Percentiles rank a stretch among this genome's conserved stretches.
These are phyloP conservation scores for Saccostrea cuccullata DNA, from an alignment of 1,140 invertebrate species.

Conservation along the genomic window DNA sequence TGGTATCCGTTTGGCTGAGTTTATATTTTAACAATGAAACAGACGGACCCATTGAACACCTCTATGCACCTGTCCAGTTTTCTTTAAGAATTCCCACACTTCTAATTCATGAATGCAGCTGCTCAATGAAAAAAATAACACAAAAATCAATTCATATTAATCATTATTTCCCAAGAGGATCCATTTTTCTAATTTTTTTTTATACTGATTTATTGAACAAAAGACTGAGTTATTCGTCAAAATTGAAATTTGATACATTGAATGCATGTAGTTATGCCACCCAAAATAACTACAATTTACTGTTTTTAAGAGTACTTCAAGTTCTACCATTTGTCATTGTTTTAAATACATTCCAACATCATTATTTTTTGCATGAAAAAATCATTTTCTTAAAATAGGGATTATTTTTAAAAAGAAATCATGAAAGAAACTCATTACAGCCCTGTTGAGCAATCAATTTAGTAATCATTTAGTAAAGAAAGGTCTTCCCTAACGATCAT, in stretches of 20 bases:
- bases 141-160: constrained; percentile 5
- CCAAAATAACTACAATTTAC: background rate
- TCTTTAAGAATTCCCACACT: constrained; percentile 12
- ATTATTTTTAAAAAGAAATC: background rate
- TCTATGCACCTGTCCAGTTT: background rate
- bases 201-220: background rate
- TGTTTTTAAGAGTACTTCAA: background rate
- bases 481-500: background rate
- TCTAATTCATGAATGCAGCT: background rate
- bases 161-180: constrained; percentile 10
- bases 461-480: background rate
- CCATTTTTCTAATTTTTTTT: background rate
- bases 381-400: background rate
- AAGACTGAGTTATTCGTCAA: background rate
- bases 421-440: constrained; percentile 11
- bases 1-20: background rate
- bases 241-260: background rate
- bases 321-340: background rate
- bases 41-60: background rate
- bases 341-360: constrained; percentile 1
- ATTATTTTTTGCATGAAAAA: background rate
- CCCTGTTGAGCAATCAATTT: constrained; percentile 2
- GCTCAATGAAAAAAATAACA: constrained; percentile 2
- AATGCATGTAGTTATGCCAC: background rate
- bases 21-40: background rate